Percentiles rank a stretch among this genome's conserved stretches.
phyloP scores from a whole-genome alignment of 2,888 invertebrate species.

The Drymonia ruficornis region DNA sequence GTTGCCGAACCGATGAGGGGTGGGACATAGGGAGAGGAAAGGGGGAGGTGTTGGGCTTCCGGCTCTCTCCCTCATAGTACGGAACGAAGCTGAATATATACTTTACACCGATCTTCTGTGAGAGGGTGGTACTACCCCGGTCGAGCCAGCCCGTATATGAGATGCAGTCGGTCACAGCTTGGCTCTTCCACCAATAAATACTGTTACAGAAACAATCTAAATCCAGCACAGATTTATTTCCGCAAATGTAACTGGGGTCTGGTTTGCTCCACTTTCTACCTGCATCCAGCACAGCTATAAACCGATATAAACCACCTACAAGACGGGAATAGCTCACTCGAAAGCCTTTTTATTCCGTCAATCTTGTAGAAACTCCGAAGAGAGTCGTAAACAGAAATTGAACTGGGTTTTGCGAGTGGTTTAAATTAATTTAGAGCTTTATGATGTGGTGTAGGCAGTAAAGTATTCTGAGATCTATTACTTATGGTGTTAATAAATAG shows the following conservation, averaged over 20 bases:
- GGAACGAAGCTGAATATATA: too few species aligned
- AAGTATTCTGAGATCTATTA: not conserved
- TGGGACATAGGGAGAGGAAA: too few species aligned
- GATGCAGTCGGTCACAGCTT: too few species aligned
- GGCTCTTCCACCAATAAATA: too few species aligned
- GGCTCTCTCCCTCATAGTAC: too few species aligned
- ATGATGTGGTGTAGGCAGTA: not conserved
- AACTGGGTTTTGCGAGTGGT: not conserved
- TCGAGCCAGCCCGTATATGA: too few species aligned
- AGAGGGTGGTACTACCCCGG: too few species aligned
- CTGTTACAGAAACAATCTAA: not conserved
- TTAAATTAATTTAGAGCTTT: not conserved
- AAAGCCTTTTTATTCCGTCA: not conserved
- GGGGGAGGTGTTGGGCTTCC: too few species aligned
- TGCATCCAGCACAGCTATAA: not conserved
- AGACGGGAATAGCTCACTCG: not conserved
- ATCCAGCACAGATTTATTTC: not conserved
- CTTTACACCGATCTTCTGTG: too few species aligned
- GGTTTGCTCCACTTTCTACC: not conserved
- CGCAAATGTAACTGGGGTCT: not conserved
- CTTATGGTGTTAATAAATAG: too few species aligned
- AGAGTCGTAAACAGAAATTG: slow-evolving; percentile 1
- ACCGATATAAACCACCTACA: not conserved
- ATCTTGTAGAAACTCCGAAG: not conserved
- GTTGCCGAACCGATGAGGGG: too few species aligned